Conservation (phyloP, 2,113 vertebrate genomes). For the Actinemys pallida region DNA sequence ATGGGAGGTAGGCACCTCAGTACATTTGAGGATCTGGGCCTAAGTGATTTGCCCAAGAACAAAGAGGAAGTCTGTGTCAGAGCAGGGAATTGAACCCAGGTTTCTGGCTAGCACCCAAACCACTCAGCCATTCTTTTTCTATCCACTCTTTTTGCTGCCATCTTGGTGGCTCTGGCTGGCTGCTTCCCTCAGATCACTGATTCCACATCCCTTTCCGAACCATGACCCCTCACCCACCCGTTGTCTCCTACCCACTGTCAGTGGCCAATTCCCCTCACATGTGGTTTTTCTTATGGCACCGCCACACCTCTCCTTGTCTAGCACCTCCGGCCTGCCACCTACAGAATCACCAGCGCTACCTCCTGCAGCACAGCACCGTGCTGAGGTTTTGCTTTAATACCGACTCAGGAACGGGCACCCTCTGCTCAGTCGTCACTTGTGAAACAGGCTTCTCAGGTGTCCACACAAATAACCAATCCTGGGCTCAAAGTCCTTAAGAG, state of each 20-base stretch:
- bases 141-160: not conserved
- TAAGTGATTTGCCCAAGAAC: not conserved
- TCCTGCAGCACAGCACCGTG: not conserved
- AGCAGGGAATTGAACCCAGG: not conserved
- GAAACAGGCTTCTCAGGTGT: rapidly evolving
- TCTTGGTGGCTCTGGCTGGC: not conserved
- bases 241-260: not conserved
- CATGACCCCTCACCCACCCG: rapidly evolving
- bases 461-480: not conserved
- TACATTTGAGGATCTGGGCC: not conserved
- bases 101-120: not conserved
- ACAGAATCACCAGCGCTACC: not conserved
- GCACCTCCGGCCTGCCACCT: rapidly evolving
- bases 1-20: not conserved
- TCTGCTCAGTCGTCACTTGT: rapidly evolving
- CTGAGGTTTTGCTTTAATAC: not conserved
- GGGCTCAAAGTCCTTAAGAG: not conserved
- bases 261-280: not conserved
- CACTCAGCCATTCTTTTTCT: not conserved
- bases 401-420: not conserved
- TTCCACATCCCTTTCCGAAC: not conserved
- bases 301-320: not conserved
- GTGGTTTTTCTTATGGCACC: not conserved
- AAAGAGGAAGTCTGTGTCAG: not conserved
- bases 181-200: not conserved